phyloP scores from a whole-genome alignment of 2,888 invertebrate genomes.

The Allacma fusca region DNA sequence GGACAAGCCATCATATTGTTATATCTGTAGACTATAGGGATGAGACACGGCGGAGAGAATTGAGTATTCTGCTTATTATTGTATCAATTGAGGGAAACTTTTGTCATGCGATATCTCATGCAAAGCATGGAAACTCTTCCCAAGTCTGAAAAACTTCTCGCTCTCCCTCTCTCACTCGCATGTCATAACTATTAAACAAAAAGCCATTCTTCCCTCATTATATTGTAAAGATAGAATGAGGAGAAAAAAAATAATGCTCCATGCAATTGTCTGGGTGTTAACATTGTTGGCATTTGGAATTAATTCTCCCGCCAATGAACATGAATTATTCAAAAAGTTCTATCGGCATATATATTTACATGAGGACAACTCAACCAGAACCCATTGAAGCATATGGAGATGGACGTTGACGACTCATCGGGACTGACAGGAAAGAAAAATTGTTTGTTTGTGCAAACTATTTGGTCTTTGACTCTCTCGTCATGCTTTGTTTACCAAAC shows the following conservation, averaged over 20 bases:
- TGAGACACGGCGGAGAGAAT: background rate
- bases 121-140: background rate
- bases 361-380: slow-evolving; percentile 31
- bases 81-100: slow-evolving; percentile 18
- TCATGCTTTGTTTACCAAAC: slow-evolving; percentile 19
- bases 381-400: slow-evolving; percentile 37
- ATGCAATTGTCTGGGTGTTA: slow-evolving; percentile 22
- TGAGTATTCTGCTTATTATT: background rate
- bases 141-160: slow-evolving; percentile 4
- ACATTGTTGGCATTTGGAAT: background rate
- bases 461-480: slow-evolving; percentile 4
- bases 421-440: slow-evolving; percentile 16
- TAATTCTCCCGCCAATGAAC: slow-evolving; percentile 26
- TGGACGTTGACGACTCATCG: slow-evolving; percentile 13
- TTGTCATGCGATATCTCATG: slow-evolving; percentile 29
- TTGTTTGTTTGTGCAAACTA: slow-evolving; percentile 24
- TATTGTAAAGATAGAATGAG: no score
- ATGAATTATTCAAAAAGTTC: slow-evolving; percentile 33
- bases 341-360: no score
- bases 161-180: background rate
- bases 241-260: background rate
- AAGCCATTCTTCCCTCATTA: no score
- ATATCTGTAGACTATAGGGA: background rate
- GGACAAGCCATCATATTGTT: background rate
- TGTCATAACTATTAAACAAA: no score